These are phyloP conservation scores for Scaptomyza reducta DNA, from an alignment of 2,888 invertebrate species.

Conservation along the genomic window DNA sequence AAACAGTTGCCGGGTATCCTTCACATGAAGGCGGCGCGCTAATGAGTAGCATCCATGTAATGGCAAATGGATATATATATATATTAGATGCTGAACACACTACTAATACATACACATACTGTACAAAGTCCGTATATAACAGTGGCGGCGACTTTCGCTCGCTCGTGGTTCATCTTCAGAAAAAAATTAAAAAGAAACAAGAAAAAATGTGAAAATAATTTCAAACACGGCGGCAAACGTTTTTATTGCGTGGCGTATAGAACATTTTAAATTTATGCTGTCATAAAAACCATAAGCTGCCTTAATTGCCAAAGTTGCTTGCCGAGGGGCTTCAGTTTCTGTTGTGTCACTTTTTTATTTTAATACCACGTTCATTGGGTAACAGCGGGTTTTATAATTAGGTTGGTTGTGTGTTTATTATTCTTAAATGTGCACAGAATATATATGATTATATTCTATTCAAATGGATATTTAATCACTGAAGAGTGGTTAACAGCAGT, in stretches of 20 bases:
- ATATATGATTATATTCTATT: too few relatives aligned
- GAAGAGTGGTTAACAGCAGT: background rate
- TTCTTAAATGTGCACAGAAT: too few relatives aligned
- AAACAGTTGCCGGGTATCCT: constrained; percentile 66
- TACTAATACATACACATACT: constrained; percentile 2
- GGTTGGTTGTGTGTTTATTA: background rate
- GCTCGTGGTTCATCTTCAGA: constrained; percentile 33
- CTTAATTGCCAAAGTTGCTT: constrained; percentile 78
- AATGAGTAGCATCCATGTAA: constrained; percentile 63
- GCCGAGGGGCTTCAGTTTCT: constrained; percentile 34
- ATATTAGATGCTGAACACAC: constrained; percentile 19
- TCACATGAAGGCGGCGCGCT: constrained; percentile 62
- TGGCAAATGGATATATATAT: constrained; percentile 39
- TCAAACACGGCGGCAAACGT: constrained; percentile 48
- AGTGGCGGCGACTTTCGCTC: constrained; percentile 19
- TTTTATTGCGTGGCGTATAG: constrained; percentile 67
- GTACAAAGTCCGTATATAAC: constrained; percentile 1
- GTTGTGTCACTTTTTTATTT: constrained; percentile 29
- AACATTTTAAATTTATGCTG: constrained; percentile 76
- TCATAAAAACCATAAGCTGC: constrained; percentile 78
- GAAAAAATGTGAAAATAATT: constrained; percentile 57
- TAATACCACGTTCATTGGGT: constrained; percentile 1
- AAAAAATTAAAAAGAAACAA: constrained; percentile 7
- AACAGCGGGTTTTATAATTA: background rate
- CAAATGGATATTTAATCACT: background rate